Evolutionary conservation across 2,113 vertebrate species (phyloP), one percentile per base, ranked within the genome.

Genomic region (Sialia sialis): DNA sequence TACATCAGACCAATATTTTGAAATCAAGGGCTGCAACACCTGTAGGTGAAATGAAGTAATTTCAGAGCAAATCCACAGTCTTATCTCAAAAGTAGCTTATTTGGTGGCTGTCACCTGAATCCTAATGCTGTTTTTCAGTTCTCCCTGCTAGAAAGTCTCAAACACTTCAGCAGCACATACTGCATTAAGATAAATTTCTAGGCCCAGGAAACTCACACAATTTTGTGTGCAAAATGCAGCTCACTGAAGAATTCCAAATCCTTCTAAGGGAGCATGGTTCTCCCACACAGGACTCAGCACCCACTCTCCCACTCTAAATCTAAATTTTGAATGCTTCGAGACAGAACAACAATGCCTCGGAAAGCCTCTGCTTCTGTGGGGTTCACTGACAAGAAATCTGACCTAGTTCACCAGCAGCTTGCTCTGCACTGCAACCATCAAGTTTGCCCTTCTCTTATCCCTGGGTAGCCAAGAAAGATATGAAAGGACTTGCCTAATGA

Each of bases 21-120:
- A 78, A 95, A 88, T 84, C 39, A 56, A 68, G 25, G 72, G 29
- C 52, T 78, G 60, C 56, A 94, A 68, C 46, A 78, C 68, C 86
- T 92, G 60, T 20, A 78, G 73, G 60, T 1, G 0, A 92, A 89
- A 89, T 74, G 22, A 94, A 90, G 52, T 49, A 23, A 72, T 89
- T 81, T 91, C 87, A 82, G 41, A 41, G 56, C 27, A 78, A 84
- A 84, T 39, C 48, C 64, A 66, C 15, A 68, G 75, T 16, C 79
- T 96, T 92, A 93, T 88, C 90, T 74, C 67, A 43, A 59, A 94
- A 80, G 38, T 20, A 52, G 72, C 60, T 76, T 84, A 66, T 38
- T 80, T 60, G 70, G 38, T 93, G 51, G 25, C 72, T 88, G 70
- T 86, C 68, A 73, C 68, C 55, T 51, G 43, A 80, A 90, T 90